phyloP scores from a whole-genome alignment of 2,113 vertebrate species.

The Cairina moschata region DNA sequence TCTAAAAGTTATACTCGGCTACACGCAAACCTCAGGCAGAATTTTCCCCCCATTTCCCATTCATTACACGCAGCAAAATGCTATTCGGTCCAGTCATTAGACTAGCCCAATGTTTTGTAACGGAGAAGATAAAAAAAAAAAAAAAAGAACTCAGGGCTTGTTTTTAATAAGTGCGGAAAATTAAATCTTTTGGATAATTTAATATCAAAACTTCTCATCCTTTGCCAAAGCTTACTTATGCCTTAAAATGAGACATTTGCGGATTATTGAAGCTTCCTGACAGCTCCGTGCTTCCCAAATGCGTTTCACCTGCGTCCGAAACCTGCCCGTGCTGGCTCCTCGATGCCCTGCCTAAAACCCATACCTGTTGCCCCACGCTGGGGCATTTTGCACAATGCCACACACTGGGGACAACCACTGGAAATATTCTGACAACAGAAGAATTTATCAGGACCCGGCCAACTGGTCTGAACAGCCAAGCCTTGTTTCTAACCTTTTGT shows the following conservation, averaged over 20 bases:
- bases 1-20: background rate
- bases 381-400: background rate
- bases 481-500: background rate
- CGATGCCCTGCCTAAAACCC: background rate
- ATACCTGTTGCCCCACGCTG: background rate
- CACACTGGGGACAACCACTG: too few species aligned
- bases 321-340: background rate
- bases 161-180: background rate
- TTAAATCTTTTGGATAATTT: background rate
- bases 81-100: background rate
- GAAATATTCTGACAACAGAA: accelerated
- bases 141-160: background rate
- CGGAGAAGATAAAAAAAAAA: too few species aligned
- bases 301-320: background rate
- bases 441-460: background rate
- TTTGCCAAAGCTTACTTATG: background rate
- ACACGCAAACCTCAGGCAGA: background rate
- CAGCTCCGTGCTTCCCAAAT: background rate
- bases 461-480: background rate
- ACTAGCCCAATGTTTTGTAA: background rate
- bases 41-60: background rate
- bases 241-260: background rate
- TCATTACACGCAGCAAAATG: background rate
- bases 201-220: background rate
- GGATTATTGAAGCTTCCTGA: background rate